Evolutionary conservation across 2,113 vertebrate genomes (phyloP).

Genomic region (Pachycephala philippinensis): DNA sequence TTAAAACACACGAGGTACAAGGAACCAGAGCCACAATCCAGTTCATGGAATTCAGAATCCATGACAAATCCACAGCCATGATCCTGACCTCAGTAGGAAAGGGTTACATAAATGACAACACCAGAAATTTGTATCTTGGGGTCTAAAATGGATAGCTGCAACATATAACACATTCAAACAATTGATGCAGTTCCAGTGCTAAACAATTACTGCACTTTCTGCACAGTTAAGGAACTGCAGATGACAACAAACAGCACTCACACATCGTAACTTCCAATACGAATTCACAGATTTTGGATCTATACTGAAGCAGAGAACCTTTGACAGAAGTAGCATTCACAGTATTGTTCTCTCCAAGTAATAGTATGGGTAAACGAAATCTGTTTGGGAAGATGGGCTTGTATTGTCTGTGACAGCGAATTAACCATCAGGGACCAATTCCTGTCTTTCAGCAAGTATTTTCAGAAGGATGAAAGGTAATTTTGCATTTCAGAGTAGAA

Average conservation of each 20-base stretch:
- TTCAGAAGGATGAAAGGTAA: neutral
- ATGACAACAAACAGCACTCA: neutral
- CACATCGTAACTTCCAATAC: fast-evolving
- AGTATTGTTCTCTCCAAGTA: neutral
- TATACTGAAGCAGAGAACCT: neutral
- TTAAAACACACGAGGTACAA: slow-evolving; percentile 21
- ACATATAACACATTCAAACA: neutral
- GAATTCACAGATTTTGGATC: neutral
- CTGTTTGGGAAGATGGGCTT: neutral
- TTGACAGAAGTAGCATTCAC: neutral
- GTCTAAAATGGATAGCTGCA: neutral
- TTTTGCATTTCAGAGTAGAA: neutral
- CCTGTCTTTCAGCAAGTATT: neutral
- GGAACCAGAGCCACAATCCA: neutral
- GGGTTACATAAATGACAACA: neutral
- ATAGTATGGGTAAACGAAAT: neutral
- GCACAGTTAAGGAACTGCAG: neutral
- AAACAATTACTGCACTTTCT: neutral
- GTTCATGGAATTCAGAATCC: neutral
- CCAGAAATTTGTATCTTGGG: neutral
- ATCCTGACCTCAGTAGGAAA: neutral
- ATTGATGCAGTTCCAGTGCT: neutral
- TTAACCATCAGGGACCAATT: slow-evolving; percentile 11
- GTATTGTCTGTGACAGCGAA: neutral
- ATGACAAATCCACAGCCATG: neutral